Evolutionary conservation across 2,888 invertebrate genomes (phyloP).

Genomic region (Pelosia muscerda): DNA sequence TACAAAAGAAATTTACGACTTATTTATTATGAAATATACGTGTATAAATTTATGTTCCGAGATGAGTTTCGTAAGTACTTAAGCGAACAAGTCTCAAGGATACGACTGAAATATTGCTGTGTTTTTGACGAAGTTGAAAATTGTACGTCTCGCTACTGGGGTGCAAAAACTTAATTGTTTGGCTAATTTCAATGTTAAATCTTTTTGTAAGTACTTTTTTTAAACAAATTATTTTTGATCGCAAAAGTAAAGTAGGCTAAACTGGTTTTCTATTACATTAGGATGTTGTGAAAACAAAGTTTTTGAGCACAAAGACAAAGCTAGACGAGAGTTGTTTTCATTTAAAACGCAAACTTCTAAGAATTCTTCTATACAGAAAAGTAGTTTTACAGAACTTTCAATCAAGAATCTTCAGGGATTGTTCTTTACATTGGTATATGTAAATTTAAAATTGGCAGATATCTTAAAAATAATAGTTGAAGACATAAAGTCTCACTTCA

Average conservation of each 20-base stretch:
- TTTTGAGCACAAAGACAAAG: neutral
- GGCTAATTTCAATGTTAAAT: neutral
- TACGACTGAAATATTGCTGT: slow-evolving; percentile 21
- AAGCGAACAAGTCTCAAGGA: slow-evolving; percentile 29
- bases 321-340: no score
- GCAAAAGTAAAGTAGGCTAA: neutral
- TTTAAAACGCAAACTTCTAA: neutral
- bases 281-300: no score
- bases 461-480: no score
- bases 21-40: slow-evolving; percentile 13
- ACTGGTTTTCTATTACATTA: neutral
- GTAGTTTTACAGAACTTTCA: neutral
- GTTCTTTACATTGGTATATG: neutral
- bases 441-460: no score
- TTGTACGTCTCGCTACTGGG: neutral
- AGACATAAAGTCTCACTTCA: no score
- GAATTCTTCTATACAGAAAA: neutral
- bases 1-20: neutral
- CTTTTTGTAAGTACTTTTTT: neutral
- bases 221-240: neutral
- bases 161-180: neutral
- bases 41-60: neutral
- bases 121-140: slow-evolving; percentile 26
- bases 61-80: slow-evolving; percentile 20
- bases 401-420: neutral